phyloP scores from a whole-genome alignment of 2,113 vertebrate species.

The Platysteira castanea region DNA sequence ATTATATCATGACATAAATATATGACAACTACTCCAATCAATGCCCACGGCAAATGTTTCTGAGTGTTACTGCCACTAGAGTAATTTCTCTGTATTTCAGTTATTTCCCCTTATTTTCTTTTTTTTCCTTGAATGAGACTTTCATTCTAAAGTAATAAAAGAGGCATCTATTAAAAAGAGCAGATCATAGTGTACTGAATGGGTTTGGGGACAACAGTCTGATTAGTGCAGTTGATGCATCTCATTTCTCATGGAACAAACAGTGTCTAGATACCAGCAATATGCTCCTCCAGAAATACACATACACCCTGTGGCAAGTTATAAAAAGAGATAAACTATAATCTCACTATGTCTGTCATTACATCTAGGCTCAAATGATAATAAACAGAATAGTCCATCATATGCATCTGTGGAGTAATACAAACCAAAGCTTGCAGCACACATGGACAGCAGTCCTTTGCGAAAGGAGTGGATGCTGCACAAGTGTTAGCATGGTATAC shows the following conservation, averaged over 20 bases:
- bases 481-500: not conserved
- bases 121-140: not conserved
- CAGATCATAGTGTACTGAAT: not conserved
- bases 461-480: not conserved
- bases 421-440: not conserved
- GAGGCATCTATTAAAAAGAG: not conserved
- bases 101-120: not conserved
- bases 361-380: not conserved
- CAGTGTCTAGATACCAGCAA: not conserved
- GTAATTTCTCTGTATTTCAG: constrained; percentile 49
- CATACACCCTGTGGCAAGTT: not conserved
- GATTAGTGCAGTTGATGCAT: not conserved
- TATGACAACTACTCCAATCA: constrained; percentile 69
- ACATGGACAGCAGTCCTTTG: not conserved
- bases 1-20: constrained; percentile 78
- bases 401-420: not conserved
- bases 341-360: not conserved
- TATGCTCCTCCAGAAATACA: not conserved
- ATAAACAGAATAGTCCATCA: not conserved
- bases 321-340: not conserved
- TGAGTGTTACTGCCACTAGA: constrained; percentile 22
- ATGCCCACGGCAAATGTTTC: constrained; percentile 70
- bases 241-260: not conserved
- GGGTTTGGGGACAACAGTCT: not conserved
- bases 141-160: constrained; percentile 6